A percentile compares a stretch with the other conserved stretches of the same genome.
Conservation (phyloP, 2,113 vertebrate genomes). For the Pica pica region DNA sequence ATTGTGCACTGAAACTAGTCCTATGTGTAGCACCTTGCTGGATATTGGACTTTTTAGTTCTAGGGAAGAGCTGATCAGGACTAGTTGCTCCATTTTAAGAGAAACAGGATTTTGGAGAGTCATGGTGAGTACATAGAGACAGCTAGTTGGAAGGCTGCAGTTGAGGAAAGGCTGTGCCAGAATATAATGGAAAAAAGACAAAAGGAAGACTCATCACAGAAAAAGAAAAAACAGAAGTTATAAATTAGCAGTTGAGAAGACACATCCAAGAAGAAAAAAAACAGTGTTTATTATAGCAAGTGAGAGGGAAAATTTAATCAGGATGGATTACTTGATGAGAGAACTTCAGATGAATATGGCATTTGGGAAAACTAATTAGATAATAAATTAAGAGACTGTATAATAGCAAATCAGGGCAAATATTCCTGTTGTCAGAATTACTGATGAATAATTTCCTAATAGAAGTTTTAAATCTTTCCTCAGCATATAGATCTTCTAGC, state of each 20-base stretch:
- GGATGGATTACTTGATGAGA: not conserved
- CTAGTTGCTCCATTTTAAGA: not conserved
- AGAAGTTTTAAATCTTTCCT: not conserved
- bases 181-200: not conserved
- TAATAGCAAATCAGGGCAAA: not conserved
- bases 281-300: not conserved
- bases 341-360: not conserved
- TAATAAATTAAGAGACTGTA: not conserved
- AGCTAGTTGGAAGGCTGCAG: not conserved
- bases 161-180: not conserved
- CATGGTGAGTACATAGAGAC: not conserved
- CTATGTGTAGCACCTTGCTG: not conserved
- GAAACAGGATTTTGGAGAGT: not conserved
- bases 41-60: not conserved
- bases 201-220: not conserved
- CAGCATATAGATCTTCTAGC: not conserved
- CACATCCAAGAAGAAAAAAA: not conserved
- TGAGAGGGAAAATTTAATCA: not conserved
- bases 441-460: not conserved
- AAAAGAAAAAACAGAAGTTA: not conserved
- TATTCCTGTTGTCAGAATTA: not conserved
- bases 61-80: not conserved
- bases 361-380: slow-evolving; percentile 16
- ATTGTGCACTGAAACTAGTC: not conserved
- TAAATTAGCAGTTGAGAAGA: not conserved